Base-by-base conservation (phyloP, 2,113 vertebrate genomes). In the Emydocephalus ijimae region DNA sequence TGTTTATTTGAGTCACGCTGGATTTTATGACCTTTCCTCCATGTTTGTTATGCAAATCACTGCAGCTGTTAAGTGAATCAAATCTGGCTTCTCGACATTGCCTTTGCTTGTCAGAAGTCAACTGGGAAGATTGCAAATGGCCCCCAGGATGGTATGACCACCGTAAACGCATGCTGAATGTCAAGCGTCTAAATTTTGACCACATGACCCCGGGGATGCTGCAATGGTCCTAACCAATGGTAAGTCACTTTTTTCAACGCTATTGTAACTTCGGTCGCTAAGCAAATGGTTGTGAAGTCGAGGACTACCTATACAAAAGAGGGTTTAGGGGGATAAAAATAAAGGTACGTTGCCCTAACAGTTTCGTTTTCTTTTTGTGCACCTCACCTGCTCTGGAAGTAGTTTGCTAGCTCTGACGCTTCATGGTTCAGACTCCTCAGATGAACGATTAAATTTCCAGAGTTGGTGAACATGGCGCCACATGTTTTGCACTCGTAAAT, bases 401-500 rank as follows among this genome's bases (percentile, higher is more conserved):
- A 99, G 99, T 99, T 99, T 99, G 99, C 99, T 99, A 99, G 99
- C 98, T 99, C 99, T 98, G 99, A 99, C 94, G 99, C 99, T 98
- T 99, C 99, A 99, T 99, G 99, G 98, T 99, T 99, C 98, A 99
- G 99, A 99, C 99, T 99, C 98, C 99, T 98, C 99, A 99, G 99
- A 98, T 99, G 99, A 98, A 99, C 99, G 99, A 99, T 99, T 99
- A 99, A 99, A 99, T 99, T 99, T 98, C 99, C 99, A 99, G 99
- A 99, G 99, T 99, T 99, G 99, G 99, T 99, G 98, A 99, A 99
- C 99, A 99, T 99, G 99, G 99, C 99, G 98, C 99, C 99, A 96
- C 99, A 99, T 98, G 99, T 99, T 99, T 99, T 99, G 99, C 99
- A 99, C 99, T 99, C 99, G 98, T 99, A 99, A 99, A 99, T 99